Conservation (phyloP, 2,113 vertebrate species). For the Alaudala cheleensis region DNA sequence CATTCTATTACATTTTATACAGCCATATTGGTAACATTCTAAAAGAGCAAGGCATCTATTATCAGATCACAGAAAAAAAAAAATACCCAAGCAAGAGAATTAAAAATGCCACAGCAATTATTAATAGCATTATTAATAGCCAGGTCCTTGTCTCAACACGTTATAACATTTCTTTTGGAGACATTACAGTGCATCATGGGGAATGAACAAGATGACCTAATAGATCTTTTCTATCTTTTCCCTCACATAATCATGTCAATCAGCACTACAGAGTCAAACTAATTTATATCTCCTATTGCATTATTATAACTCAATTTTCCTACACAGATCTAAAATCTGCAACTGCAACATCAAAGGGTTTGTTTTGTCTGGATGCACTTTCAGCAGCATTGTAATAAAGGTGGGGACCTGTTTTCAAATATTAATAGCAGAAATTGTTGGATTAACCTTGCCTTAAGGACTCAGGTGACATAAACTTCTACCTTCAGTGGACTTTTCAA, state of each 20-base stretch:
- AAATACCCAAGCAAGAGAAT: background rate
- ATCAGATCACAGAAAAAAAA: background rate
- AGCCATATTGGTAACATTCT: background rate
- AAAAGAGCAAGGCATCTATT: background rate
- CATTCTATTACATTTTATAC: background rate
- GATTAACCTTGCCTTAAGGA: background rate
- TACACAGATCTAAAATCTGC: background rate
- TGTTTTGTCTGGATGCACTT: background rate
- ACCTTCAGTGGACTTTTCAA: background rate
- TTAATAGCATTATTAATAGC: constrained; percentile 24
- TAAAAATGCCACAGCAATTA: constrained; percentile 8
- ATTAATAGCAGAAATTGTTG: background rate
- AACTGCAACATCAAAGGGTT: background rate
- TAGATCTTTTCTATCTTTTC: constrained; percentile 27
- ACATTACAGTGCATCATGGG: background rate
- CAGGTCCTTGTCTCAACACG: constrained; percentile 19
- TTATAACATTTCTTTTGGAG: constrained; percentile 21
- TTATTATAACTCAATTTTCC: background rate
- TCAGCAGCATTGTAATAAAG: background rate
- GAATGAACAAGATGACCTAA: constrained; percentile 37
- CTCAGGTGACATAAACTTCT: background rate
- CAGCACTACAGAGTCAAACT: background rate
- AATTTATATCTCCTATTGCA: background rate
- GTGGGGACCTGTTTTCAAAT: background rate
- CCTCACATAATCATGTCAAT: constrained; percentile 36